These are phyloP conservation scores for Pseudeuparius sepicola DNA, from an alignment of 2,888 invertebrate species.

Conservation along the genomic window DNA sequence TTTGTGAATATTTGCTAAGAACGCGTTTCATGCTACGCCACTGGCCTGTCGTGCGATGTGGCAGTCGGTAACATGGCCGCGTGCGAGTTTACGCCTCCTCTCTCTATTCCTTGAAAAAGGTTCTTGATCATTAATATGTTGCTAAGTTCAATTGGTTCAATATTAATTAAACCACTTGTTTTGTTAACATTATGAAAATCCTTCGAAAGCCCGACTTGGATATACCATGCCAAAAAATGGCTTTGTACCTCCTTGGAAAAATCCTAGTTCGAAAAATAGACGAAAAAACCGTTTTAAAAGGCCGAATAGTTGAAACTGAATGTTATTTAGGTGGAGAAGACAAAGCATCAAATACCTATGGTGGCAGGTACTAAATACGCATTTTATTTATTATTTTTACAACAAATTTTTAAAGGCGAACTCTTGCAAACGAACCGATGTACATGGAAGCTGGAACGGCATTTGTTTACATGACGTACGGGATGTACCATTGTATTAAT, in stretches of 20 bases:
- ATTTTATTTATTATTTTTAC: background rate
- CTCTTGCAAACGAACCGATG: constrained; percentile 57
- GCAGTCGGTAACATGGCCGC: too few relatives aligned
- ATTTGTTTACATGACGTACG: constrained; percentile 64
- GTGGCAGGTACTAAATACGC: constrained; percentile 30
- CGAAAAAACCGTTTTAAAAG: constrained; percentile 45
- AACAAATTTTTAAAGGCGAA: constrained; percentile 38
- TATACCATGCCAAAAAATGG: constrained; percentile 41
- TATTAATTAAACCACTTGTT: background rate
- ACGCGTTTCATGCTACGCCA: too few relatives aligned
- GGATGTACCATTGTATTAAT: constrained; percentile 66
- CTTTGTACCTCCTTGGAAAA: constrained; percentile 52
- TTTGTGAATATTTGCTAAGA: too few relatives aligned
- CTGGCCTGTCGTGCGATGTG: too few relatives aligned
- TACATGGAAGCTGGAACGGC: constrained; percentile 61
- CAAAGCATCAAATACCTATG: constrained; percentile 55
- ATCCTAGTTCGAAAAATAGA: constrained; percentile 46
- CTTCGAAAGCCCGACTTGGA: constrained; percentile 31
- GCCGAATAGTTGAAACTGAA: constrained; percentile 64
- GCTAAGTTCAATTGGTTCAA: background rate
- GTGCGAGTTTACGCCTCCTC: too few relatives aligned
- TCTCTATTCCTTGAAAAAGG: too few relatives aligned
- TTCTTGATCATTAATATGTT: background rate
- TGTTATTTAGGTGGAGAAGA: constrained; percentile 58
- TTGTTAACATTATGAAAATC: background rate